Percentiles rank a stretch among this genome's conserved stretches.
phyloP scores from a whole-genome alignment of 2,888 invertebrate genomes.

The Pterostichus niger region DNA sequence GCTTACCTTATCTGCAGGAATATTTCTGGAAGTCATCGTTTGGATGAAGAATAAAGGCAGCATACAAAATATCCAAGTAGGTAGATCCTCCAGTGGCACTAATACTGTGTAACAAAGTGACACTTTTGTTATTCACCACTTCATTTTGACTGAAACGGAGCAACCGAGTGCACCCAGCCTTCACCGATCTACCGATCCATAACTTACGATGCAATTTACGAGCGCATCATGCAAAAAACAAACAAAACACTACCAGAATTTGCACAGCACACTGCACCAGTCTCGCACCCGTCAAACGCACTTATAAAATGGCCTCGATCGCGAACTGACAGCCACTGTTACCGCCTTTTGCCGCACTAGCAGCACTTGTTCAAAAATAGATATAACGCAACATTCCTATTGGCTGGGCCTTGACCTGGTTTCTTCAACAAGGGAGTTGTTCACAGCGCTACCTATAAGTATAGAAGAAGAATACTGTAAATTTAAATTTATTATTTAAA shows the following conservation, averaged over 20 bases:
- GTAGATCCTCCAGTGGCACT: slow-evolving; percentile 59
- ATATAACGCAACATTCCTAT: slow-evolving; percentile 50
- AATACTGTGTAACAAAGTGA: slow-evolving; percentile 63
- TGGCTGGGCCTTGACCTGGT: slow-evolving; percentile 63
- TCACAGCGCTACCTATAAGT: slow-evolving; percentile 32
- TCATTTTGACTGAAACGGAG: slow-evolving; percentile 67
- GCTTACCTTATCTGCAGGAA: slow-evolving; percentile 91
- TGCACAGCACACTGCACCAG: slow-evolving; percentile 65
- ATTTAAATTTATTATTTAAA: slow-evolving; percentile 8
- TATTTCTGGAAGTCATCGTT: slow-evolving; percentile 88
- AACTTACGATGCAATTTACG: slow-evolving; percentile 65
- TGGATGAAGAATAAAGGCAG: slow-evolving; percentile 72
- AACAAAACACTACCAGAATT: slow-evolving; percentile 66
- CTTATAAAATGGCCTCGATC: slow-evolving; percentile 65
- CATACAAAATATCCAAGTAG: slow-evolving; percentile 66
- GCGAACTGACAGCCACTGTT: slow-evolving; percentile 63
- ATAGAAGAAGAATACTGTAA: background rate
- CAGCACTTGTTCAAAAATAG: slow-evolving; percentile 64
- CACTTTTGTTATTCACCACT: slow-evolving; percentile 67
- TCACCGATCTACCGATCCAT: slow-evolving; percentile 65
- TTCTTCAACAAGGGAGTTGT: background rate
- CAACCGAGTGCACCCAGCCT: slow-evolving; percentile 67
- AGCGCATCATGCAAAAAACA: slow-evolving; percentile 68
- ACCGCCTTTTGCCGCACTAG: slow-evolving; percentile 39
- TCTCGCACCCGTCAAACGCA: slow-evolving; percentile 66